Evolutionary conservation across 1,140 invertebrate species (phyloP).

Genomic region (Caenorhabditis brenneri): DNA sequence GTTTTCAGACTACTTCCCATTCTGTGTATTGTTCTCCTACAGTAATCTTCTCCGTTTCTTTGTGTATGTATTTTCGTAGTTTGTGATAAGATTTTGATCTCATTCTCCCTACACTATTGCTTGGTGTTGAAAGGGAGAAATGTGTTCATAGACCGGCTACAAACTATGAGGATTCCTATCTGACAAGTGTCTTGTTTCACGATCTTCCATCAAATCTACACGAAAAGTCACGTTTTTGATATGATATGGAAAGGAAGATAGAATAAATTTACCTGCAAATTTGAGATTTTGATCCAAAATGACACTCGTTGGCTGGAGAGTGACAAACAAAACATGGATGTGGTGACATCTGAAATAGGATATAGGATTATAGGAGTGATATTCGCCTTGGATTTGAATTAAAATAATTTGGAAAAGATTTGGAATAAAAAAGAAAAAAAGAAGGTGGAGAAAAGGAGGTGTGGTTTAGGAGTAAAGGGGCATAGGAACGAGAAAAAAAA

Average conservation of each 20-base stretch:
- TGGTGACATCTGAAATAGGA: neutral
- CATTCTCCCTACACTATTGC: neutral
- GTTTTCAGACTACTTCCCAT: too few species aligned
- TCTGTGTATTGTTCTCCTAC: too few species aligned
- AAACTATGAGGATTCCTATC: neutral
- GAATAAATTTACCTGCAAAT: slow-evolving; percentile 2
- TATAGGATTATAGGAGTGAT: neutral
- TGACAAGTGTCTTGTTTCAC: neutral
- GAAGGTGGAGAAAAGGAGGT: slow-evolving; percentile 20
- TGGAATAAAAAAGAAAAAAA: neutral
- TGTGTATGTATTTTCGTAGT: neutral
- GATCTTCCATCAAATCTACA: neutral
- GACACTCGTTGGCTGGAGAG: slow-evolving; percentile 12
- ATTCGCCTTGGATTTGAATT: neutral
- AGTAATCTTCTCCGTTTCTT: neutral
- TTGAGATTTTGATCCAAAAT: slow-evolving; percentile 21
- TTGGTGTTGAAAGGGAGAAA: too few species aligned
- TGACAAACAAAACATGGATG: slow-evolving; percentile 12
- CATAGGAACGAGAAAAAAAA: too few species aligned
- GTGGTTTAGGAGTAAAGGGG: neutral
- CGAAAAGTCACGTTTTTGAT: slow-evolving; percentile 19
- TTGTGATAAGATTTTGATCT: neutral
- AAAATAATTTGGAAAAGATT: neutral
- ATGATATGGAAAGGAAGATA: neutral
- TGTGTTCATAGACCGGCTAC: slow-evolving; percentile 25